Base-by-base conservation (phyloP, 1,140 invertebrate genomes). In the Liolophura sinensis region DNA sequence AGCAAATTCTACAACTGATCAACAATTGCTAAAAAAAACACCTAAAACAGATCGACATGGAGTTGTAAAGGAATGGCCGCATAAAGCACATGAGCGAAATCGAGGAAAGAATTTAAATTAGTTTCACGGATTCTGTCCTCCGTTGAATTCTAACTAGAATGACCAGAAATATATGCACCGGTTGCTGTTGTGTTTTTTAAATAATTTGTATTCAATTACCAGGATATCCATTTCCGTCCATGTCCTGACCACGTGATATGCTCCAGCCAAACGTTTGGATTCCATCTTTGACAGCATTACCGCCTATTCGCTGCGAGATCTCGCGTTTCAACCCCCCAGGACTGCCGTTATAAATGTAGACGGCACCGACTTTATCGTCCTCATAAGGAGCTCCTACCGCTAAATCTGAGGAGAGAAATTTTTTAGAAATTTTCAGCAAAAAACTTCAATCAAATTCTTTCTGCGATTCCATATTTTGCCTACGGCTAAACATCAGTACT, bases 331-430 rank as follows among this genome's bases (percentile, higher is more conserved):
- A 49, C n/a, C 72, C 70, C 63, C 47, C 16, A 18, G 48, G 83
- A 0, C 91, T 91, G 1, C 96, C 96, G 71, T 94, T 92, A 81
- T 91, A 98, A 65, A 98, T 93, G 82, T 96, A 98, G 14, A 99
- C 93, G 0, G 93, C 92, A 9, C 96, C 96, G 15, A 88, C 86
- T 16, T 90, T 91, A 56, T 91, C 87, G n/a, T 88, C 95, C 72
- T 91, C 95, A 74, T 97, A 98, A 0, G 96, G 96, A 1, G 96
- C 95, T 25, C 96, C 96, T 31, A 98, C 93, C 9, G 92, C 94
- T 72, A 98, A 91, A 85, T 99, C 96, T 93, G 75, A 40, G 82
- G 77, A 72, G 48, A 69, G 84, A n/a, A 78, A 40, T 40, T 40
- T 40, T 40, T 40, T 9, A 5, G 3, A 40, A 40, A 9, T 3